A percentile compares a stretch with the other conserved stretches of the same genome.
Conservation (phyloP, 2,797 vertebrate genomes). For the Spinus olivaceus region DNA sequence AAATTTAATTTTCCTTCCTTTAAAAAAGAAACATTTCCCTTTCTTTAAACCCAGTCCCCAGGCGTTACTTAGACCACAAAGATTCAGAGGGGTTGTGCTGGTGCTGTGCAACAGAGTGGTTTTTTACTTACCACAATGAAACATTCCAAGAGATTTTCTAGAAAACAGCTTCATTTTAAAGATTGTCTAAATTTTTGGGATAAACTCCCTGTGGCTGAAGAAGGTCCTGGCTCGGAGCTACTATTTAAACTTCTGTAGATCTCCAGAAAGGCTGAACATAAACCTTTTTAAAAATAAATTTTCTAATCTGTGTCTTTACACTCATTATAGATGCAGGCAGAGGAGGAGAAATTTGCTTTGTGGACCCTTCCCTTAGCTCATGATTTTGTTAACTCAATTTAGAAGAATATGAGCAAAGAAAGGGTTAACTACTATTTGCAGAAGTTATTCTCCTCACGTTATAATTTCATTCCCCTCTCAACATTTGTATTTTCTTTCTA, state of each 20-base stretch:
- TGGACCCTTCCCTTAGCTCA: background rate
- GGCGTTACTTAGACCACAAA: background rate
- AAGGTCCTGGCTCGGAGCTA: background rate
- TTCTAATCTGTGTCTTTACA: background rate
- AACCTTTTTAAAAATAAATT: background rate
- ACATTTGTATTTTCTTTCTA: background rate
- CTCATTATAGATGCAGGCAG: background rate
- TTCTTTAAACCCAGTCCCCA: background rate
- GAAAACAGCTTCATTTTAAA: background rate
- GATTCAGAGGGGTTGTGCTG: background rate
- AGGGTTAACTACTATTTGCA: background rate
- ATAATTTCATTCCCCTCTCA: background rate
- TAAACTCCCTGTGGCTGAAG: background rate
- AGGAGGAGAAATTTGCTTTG: background rate
- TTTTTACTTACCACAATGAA: background rate
- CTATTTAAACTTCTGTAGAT: background rate
- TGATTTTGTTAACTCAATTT: background rate
- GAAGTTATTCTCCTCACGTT: background rate
- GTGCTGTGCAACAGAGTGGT: fast-evolving
- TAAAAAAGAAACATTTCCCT: background rate
- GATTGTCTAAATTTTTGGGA: background rate
- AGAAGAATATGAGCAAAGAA: background rate
- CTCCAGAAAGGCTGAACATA: background rate
- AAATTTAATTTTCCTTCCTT: background rate
- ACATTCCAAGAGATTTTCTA: background rate